Conservation (phyloP, 2,888 invertebrate genomes). For the Schizaphis graminum region DNA sequence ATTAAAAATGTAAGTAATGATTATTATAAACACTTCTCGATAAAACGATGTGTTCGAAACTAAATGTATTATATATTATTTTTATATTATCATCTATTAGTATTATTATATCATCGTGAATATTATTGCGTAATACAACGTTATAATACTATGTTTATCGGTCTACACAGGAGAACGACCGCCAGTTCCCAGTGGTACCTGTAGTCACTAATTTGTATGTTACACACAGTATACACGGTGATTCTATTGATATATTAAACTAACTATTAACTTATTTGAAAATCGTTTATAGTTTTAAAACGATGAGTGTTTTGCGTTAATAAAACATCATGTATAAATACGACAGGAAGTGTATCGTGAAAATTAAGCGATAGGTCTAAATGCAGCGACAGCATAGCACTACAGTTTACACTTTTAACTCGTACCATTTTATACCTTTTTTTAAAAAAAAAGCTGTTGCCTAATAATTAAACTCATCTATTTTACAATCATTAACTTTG, state of each 20-base stretch:
- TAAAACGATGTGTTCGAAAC: not conserved
- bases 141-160: not conserved
- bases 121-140: not conserved
- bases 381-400: not conserved
- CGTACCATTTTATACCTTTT: not conserved
- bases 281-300: not conserved
- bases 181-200: not conserved
- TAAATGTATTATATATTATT: not conserved
- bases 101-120: not conserved
- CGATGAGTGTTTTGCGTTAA: not conserved
- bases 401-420: not conserved
- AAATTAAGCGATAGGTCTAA: not conserved
- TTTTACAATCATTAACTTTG: not conserved
- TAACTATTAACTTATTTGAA: not conserved
- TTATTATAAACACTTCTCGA: not conserved
- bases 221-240: not conserved
- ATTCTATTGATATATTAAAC: not conserved
- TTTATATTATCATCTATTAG: not conserved
- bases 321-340: not conserved
- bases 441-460: not conserved
- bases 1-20: not conserved
- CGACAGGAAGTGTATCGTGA: not conserved
- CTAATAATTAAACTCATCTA: not conserved
- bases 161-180: not conserved
- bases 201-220: not conserved